Conservation (phyloP, 1,140 invertebrate genomes). For the Musca domestica region DNA sequence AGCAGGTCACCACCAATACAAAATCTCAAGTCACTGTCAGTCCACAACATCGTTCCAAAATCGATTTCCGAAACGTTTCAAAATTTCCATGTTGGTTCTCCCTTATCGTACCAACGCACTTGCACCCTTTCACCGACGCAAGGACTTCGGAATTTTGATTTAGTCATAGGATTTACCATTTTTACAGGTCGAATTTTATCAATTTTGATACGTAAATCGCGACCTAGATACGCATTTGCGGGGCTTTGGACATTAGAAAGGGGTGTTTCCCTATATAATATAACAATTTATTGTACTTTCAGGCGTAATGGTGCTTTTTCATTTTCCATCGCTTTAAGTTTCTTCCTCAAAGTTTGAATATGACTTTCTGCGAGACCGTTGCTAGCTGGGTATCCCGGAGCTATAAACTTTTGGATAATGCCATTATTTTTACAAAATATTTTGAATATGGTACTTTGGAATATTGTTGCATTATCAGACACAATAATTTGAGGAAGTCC, state of each 20-base stretch:
- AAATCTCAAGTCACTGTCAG: too few relatives aligned
- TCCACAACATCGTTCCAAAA: too few relatives aligned
- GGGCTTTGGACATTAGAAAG: slow-evolving; percentile 3
- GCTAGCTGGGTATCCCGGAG: background rate
- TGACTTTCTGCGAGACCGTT: slow-evolving; percentile 4
- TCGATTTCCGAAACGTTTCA: too few relatives aligned
- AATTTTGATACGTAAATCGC: too few relatives aligned
- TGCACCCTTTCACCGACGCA: too few relatives aligned
- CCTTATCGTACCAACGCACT: too few relatives aligned
- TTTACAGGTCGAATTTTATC: too few relatives aligned
- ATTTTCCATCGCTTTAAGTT: slow-evolving; percentile 9
- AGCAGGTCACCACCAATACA: too few relatives aligned
- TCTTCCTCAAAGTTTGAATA: slow-evolving; percentile 23
- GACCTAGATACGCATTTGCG: too few relatives aligned
- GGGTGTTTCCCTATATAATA: slow-evolving; percentile 15
- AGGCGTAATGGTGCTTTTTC: background rate
- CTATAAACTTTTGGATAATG: background rate
- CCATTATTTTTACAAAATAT: background rate
- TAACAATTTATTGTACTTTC: slow-evolving; percentile 18
- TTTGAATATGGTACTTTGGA: background rate
- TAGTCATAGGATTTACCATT: too few relatives aligned
- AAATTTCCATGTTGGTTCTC: too few relatives aligned
- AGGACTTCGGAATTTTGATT: too few relatives aligned
- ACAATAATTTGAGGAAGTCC: background rate
- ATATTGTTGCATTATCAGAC: slow-evolving; percentile 6